Conservation (phyloP, 1,140 invertebrate species). For the Zelostemma sp. region DNA sequence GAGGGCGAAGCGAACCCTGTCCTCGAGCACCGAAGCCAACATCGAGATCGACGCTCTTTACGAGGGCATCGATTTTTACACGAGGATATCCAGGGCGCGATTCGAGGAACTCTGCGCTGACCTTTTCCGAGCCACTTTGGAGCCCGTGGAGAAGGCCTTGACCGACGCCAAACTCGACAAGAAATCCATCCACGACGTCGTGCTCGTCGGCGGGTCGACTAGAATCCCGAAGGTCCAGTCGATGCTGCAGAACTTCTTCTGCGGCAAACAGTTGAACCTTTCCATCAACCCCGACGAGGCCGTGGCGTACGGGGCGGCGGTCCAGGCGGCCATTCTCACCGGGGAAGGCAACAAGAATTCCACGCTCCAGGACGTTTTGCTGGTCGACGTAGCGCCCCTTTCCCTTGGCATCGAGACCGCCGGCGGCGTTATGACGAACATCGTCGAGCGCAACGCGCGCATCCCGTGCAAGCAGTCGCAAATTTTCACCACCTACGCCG, state of each 20-base stretch:
- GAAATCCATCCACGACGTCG: conserved; percentile 79
- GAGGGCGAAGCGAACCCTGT: conserved; percentile 73
- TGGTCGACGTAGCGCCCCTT: conserved; percentile 80
- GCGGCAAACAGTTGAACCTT: conserved; percentile 75
- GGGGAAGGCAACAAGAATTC: conserved; percentile 70
- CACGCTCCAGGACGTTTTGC: conserved; percentile 75
- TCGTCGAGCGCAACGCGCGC: conserved; percentile 74
- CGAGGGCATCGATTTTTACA: conserved; percentile 75
- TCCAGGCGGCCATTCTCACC: conserved; percentile 76
- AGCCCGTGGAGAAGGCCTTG: conserved; percentile 78
- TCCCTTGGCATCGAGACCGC: conserved; percentile 74
- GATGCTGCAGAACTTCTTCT: conserved; percentile 75
- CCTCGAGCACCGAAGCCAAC: conserved; percentile 72
- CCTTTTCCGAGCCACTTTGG: conserved; percentile 73
- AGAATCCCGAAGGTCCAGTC: conserved; percentile 77
- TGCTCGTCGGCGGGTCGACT: conserved; percentile 85
- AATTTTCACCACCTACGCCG: conserved; percentile 77
- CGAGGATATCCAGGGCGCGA: conserved; percentile 73
- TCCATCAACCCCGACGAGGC: conserved; percentile 80
- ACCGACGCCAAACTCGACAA: conserved; percentile 83
- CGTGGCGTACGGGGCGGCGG: conserved; percentile 77
- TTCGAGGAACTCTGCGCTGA: conserved; percentile 77
- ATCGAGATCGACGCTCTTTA: conserved; percentile 73
- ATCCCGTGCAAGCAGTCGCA: conserved; percentile 77
- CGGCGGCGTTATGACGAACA: conserved; percentile 73